phyloP scores from a whole-genome alignment of 2,113 vertebrate species.

The Grammomys surdaster region DNA sequence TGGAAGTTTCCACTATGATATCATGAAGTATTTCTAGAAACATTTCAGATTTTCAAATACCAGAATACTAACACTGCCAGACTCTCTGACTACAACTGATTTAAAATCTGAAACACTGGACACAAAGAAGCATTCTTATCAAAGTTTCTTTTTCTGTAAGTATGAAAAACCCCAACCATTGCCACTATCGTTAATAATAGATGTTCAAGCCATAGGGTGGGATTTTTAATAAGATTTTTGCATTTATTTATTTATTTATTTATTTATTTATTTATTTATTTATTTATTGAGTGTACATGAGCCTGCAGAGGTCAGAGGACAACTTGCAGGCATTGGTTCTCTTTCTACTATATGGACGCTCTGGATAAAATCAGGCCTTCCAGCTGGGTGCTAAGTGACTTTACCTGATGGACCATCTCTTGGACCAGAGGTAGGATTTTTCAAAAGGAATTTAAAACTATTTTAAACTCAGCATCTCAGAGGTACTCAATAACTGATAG shows the following conservation, averaged over 20 bases:
- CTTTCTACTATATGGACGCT: background rate
- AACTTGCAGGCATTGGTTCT: too few species aligned
- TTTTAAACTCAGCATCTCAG: background rate
- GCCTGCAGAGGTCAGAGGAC: too few species aligned
- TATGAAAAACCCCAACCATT: conserved; percentile 1
- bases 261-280: background rate
- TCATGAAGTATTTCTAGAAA: background rate
- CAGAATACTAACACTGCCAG: background rate
- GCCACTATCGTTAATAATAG: background rate
- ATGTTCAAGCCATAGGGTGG: background rate
- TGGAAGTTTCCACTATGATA: background rate
- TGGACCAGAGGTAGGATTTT: background rate
- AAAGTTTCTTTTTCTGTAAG: background rate
- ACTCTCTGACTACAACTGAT: background rate
- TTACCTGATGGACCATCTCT: background rate
- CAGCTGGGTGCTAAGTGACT: background rate
- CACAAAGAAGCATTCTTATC: background rate
- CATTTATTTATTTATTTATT: background rate
- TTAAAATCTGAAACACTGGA: background rate
- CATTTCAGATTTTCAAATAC: background rate
- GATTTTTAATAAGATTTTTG: background rate
- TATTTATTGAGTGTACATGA: background rate
- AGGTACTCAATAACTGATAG: background rate
- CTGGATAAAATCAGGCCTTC: background rate
- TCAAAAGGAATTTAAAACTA: background rate